phyloP scores from a whole-genome alignment of 2,888 invertebrate genomes.

The Creontiades dilutus region DNA sequence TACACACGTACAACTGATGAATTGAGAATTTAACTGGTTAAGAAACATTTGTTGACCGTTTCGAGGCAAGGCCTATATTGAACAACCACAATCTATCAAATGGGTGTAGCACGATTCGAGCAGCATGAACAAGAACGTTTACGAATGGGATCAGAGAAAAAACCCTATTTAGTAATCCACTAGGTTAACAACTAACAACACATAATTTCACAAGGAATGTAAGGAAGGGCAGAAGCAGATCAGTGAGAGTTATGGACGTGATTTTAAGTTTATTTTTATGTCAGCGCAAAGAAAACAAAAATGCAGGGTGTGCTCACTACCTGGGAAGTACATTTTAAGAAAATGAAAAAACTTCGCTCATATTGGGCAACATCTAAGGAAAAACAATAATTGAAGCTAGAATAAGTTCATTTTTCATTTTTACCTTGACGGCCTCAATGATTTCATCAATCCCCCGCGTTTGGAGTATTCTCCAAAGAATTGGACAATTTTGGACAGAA shows the following conservation, averaged over 20 bases:
- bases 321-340: constrained; percentile 38
- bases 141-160: background rate
- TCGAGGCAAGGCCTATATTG: background rate
- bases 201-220: background rate
- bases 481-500: constrained; percentile 68
- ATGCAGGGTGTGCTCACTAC: constrained; percentile 65
- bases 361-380: constrained; percentile 45
- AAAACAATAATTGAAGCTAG: constrained; percentile 50
- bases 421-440: constrained; percentile 66
- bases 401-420: constrained; percentile 19
- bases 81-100: background rate
- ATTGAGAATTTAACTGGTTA: no score
- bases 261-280: constrained; percentile 11
- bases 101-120: no score
- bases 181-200: constrained; percentile 1
- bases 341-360: constrained; percentile 39
- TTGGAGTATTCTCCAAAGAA: constrained; percentile 64
- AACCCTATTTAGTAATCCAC: background rate
- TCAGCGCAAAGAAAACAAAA: constrained; percentile 38
- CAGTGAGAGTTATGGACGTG: background rate
- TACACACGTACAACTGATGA: no score
- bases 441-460: constrained; percentile 67
- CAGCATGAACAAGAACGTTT: no score
- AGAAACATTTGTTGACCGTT: no score
- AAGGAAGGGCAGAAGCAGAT: background rate